Evolutionary conservation across 1,140 invertebrate genomes (phyloP).

Genomic region (Tetragonula clypearis): DNA sequence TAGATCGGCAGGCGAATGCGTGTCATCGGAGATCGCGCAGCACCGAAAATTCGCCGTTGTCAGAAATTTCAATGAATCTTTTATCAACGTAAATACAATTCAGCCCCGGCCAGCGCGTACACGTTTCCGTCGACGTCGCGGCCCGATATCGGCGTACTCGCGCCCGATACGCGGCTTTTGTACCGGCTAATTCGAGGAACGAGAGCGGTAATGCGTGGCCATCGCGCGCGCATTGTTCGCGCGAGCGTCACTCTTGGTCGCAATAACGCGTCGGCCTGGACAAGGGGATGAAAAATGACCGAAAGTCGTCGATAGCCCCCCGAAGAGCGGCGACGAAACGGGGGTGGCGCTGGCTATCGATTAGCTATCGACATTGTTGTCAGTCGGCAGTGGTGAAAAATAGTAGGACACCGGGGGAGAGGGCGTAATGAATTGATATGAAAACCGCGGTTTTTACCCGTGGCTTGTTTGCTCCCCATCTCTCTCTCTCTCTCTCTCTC

Average conservation of each 20-base stretch:
- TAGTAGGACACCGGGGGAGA: slow-evolving; percentile 64
- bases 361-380: slow-evolving; percentile 70
- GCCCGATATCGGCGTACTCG: background rate
- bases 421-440: slow-evolving; percentile 21
- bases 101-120: too few relatives aligned
- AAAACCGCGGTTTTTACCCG: slow-evolving; percentile 69
- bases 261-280: slow-evolving; percentile 58
- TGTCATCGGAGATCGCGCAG: background rate
- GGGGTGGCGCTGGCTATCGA: slow-evolving; percentile 59
- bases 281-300: slow-evolving; percentile 70
- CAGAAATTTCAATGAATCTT: slow-evolving; percentile 19
- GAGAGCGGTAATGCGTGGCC: slow-evolving; percentile 59
- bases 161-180: slow-evolving; percentile 20
- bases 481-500: background rate
- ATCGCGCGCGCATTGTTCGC: slow-evolving; percentile 46
- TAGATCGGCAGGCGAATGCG: background rate
- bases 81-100: slow-evolving; percentile 7
- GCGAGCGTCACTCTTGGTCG: slow-evolving; percentile 57
- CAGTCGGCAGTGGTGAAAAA: slow-evolving; percentile 61
- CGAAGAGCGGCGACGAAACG: slow-evolving; percentile 33
- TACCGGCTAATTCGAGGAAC: slow-evolving; percentile 60
- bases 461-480: slow-evolving; percentile 55
- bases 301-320: slow-evolving; percentile 51
- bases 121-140: too few relatives aligned
- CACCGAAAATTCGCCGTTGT: too few relatives aligned